These are phyloP conservation scores for Diadema setosum DNA, from an alignment of 35 echinoderm and acorn worm genomes.

Conservation along the genomic window DNA sequence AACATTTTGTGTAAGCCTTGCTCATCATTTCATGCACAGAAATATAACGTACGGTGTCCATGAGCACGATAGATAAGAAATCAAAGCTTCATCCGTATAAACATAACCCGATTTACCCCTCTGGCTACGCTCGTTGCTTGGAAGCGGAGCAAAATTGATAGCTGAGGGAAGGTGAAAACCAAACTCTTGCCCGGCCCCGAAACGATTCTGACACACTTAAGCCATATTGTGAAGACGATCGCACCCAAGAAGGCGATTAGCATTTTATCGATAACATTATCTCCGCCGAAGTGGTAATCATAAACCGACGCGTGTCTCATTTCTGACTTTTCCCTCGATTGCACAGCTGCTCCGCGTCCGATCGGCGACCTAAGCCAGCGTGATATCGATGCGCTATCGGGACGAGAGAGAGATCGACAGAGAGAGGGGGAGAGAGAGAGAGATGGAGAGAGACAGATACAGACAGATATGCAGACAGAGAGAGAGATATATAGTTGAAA, in stretches of 20 bases:
- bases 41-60: too few relatives aligned
- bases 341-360: neutral
- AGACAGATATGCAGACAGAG: neutral
- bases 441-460: neutral
- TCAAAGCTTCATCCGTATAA: too few relatives aligned
- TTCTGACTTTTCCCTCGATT: neutral
- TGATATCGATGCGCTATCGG: neutral
- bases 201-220: too few relatives aligned
- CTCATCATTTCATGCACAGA: too few relatives aligned
- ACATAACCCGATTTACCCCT: too few relatives aligned
- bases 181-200: too few relatives aligned
- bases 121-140: too few relatives aligned
- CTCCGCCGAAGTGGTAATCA: neutral
- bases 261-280: conserved; percentile 2
- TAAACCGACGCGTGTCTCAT: neutral
- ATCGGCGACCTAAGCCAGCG: neutral
- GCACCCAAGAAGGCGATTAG: neutral
- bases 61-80: too few relatives aligned
- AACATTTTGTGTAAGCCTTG: too few relatives aligned
- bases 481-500: too few relatives aligned
- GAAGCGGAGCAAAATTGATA: too few relatives aligned
- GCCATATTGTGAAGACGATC: neutral
- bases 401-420: neutral
- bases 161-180: too few relatives aligned
- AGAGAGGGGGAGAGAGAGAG: neutral